Percentiles rank a stretch among this genome's conserved stretches.
phyloP scores from a whole-genome alignment of 2,113 vertebrate genomes.

The Dromaius novaehollandiae region DNA sequence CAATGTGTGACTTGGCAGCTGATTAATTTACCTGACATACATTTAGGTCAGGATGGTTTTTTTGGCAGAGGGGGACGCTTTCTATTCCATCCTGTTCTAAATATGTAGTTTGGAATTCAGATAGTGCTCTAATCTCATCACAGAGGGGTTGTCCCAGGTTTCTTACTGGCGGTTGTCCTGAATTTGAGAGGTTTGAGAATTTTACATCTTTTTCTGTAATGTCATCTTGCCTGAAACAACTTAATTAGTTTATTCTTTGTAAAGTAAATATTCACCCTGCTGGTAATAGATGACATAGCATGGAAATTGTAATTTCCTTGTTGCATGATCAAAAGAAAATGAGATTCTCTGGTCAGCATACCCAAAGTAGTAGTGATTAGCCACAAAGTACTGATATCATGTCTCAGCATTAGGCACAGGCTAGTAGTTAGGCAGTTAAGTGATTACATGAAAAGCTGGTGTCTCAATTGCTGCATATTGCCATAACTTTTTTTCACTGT shows the following conservation, averaged over 20 bases:
- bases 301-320: not conserved
- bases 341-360: not conserved
- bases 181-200: not conserved
- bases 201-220: not conserved
- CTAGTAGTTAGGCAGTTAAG: not conserved
- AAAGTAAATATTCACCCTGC: not conserved
- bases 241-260: not conserved
- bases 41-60: not conserved
- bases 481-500: not conserved
- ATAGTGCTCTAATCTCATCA: not conserved
- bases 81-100: not conserved
- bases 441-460: not conserved
- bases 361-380: not conserved
- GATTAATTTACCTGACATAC: not conserved
- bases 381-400: not conserved
- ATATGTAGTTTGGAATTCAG: not conserved
- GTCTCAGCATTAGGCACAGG: not conserved
- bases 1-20: not conserved
- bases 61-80: not conserved
- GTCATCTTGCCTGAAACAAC: not conserved
- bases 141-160: accelerated
- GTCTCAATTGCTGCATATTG: not conserved
- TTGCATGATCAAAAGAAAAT: not conserved
- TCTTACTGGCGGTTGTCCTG: not conserved
- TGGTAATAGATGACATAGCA: not conserved